Evolutionary conservation across 2,113 vertebrate species (phyloP).

Genomic region (Pachypanchax playfairii): DNA sequence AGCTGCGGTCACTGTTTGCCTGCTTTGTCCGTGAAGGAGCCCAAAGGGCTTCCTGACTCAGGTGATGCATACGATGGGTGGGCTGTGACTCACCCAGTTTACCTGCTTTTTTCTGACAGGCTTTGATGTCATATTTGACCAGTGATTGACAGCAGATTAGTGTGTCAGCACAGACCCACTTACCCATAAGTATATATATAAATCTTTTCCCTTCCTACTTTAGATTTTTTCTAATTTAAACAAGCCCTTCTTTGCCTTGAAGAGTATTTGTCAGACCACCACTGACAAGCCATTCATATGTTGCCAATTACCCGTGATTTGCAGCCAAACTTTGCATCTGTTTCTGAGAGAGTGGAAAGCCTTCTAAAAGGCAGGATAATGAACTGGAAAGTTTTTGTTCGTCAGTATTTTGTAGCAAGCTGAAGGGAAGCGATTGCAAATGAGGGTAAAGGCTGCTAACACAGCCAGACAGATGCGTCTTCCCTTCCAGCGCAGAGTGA

Average conservation of each 20-base stretch:
- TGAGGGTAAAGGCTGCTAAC: constrained; percentile 63
- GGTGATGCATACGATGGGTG: constrained; percentile 56
- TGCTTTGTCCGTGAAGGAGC: neutral
- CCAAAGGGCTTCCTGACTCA: constrained; percentile 30
- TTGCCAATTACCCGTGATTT: constrained; percentile 64
- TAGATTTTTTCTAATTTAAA: constrained; percentile 34
- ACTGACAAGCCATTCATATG: constrained; percentile 58
- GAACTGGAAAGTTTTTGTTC: constrained; percentile 64
- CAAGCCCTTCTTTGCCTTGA: constrained; percentile 6
- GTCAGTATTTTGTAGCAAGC: constrained; percentile 44
- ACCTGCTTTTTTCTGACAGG: constrained; percentile 48
- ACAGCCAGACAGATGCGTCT: constrained; percentile 43
- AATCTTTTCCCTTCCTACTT: constrained; percentile 11
- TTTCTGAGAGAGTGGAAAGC: neutral
- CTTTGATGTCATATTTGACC: constrained; percentile 60
- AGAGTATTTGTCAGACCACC: constrained; percentile 36
- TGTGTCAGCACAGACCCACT: constrained; percentile 25
- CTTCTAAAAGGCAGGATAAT: constrained; percentile 54
- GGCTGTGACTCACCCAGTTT: constrained; percentile 61
- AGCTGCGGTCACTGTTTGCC: constrained; percentile 2
- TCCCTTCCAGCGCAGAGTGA: constrained; percentile 55
- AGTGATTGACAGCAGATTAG: constrained; percentile 59
- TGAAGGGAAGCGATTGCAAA: constrained; percentile 46
- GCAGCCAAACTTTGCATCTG: constrained; percentile 42
- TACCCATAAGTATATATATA: too few species aligned